Evolutionary conservation across 2,113 vertebrate genomes (phyloP), one percentile per base, ranked within the genome.

Genomic region (Leuciscus idus): DNA sequence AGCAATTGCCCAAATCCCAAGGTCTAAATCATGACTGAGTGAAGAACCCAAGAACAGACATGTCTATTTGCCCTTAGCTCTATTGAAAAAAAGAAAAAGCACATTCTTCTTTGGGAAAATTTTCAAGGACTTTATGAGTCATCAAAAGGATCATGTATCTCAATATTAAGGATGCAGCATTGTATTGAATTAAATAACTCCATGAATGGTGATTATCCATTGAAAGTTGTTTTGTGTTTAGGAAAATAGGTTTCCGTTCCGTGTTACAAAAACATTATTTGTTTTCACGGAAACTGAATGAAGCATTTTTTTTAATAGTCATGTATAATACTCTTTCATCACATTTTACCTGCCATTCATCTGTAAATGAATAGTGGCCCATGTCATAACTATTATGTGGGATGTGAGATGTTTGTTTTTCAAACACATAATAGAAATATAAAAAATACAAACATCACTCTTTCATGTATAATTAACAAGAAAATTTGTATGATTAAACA

Each of bases 1-100:
- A 55, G 28, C 21, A 68, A 70, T 81, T 85, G 30, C n/a, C 19
- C 21, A 9, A 43, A 43, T 9, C 43, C 43, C 43, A 43, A 9
- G 8, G 8, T 43, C 43, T 30, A 43, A 46, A 61, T 23, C 30
- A 48, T 85, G 64, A 33, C 11, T 81, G 19, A 52, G 19, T 83
- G 36, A 79, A 23, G 33, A 0, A 68, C 28, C 23, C 79, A 88
- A 83, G 73, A 61, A 64, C 52, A 48, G 28, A 23, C 57, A 62
- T 75, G 84, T 79, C 64, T 23, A n/a, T 19, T 12, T 52, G 78
- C 68, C 78, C 28, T 43, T 43, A 46, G 48, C 81, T 30, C 12
- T 75, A 66, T 39, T 39, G 15, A 57, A 33, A 48, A 15, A 13
- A 77, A 43, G 43, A 4, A 57, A 50, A 82, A 55, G 57, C 6